These are phyloP conservation scores for Philereme vetulata DNA, from an alignment of 2,888 invertebrate species.

Conservation along the genomic window DNA sequence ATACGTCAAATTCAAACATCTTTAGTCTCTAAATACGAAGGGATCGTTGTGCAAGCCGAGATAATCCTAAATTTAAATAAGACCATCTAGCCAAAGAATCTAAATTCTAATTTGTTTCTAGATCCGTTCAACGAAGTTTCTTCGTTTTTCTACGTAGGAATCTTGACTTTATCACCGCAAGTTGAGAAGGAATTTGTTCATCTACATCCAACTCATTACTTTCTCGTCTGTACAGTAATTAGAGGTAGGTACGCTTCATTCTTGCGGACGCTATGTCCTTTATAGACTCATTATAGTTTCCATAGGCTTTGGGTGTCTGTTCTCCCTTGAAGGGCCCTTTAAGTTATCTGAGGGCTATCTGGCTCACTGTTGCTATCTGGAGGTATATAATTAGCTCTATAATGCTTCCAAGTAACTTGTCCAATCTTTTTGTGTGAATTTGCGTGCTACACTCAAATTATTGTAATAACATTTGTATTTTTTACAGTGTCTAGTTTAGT, in stretches of 20 bases:
- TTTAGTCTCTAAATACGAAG: too few relatives aligned
- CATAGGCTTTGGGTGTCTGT: too few relatives aligned
- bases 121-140: not conserved
- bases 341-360: not conserved
- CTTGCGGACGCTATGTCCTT: not conserved
- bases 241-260: not conserved
- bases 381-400: not conserved
- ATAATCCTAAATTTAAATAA: too few relatives aligned
- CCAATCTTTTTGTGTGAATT: not conserved
- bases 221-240: constrained; percentile 7
- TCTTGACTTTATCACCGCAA: not conserved
- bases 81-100: too few relatives aligned
- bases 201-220: constrained; percentile 19
- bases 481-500: constrained; percentile 1
- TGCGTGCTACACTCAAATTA: constrained; percentile 23
- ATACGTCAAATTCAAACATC: too few relatives aligned
- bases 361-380: not conserved
- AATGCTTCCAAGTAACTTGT: not conserved
- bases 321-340: too few relatives aligned
- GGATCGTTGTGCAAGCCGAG: too few relatives aligned
- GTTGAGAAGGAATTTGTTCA: constrained; percentile 13
- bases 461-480: constrained; percentile 4
- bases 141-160: not conserved
- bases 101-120: not conserved
- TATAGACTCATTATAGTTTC: not conserved